A percentile compares a stretch with the other conserved stretches of the same genome.
Conservation (phyloP, 1,140 invertebrate genomes). For the Drosophila malerkotliana region DNA sequence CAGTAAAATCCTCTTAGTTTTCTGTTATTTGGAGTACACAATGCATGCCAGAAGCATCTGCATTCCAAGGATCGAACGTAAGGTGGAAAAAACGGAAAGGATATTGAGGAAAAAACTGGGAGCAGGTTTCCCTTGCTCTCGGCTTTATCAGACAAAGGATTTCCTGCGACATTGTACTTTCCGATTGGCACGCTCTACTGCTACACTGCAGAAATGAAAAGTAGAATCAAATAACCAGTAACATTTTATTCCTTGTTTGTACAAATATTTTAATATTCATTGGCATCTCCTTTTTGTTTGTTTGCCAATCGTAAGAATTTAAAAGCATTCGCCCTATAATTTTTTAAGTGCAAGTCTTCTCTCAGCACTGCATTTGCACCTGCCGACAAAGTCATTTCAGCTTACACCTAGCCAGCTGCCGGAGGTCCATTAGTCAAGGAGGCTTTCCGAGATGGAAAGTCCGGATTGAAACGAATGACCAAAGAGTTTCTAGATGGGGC, state of each 20-base stretch:
- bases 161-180: constrained; percentile 3
- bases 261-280: neutral
- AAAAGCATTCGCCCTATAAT: neutral
- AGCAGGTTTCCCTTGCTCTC: neutral
- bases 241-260: neutral
- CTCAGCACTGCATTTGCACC: constrained; percentile 5
- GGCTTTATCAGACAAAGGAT: neutral
- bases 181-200: constrained; percentile 30
- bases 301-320: neutral
- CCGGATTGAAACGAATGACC: constrained; percentile 29
- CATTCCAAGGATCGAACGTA: constrained; percentile 8
- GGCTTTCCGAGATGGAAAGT: constrained; percentile 36
- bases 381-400: constrained; percentile 38
- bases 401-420: constrained; percentile 30
- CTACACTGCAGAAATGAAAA: constrained; percentile 3
- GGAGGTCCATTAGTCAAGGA: constrained; percentile 43
- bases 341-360: constrained; percentile 1
- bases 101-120: neutral
- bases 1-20: constrained; percentile 19
- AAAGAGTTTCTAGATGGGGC: constrained; percentile 6
- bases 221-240: neutral
- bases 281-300: neutral
- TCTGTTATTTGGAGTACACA: constrained; percentile 7
- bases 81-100: neutral
- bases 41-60: constrained; percentile 30